Evolutionary conservation across 2,797 vertebrate genomes (phyloP), one percentile per base, ranked within the genome.

Genomic region (Microctenopoma steveboyesi): DNA sequence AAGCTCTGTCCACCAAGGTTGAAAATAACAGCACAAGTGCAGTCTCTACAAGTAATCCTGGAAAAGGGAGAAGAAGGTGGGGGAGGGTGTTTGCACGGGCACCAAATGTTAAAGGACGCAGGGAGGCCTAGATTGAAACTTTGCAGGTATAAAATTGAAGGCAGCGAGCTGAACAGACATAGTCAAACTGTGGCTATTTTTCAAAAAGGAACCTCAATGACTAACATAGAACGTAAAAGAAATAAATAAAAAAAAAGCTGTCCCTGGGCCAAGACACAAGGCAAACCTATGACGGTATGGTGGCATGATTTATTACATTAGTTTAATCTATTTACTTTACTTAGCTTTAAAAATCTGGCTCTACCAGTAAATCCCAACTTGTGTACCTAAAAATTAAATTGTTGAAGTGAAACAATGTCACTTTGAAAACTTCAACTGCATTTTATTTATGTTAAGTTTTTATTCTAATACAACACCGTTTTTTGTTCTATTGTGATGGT

Each of bases 91-190:
- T 45, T 74, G 79, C 60, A 83, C 16, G 69, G 87, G 78, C 88
- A 86, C 75, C 82, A 67, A 89, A 91, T 92, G 90, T 88, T 92
- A 92, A 93, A 93, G 90, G 89, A 94, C 87, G 82, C 82, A 82
- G 78, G 83, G 89, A 90, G 85, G 85, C 84, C 78, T 79, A 94
- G 91, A 94, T 94, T 94, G 92, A 93, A 94, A 94, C 87, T 93
- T 95, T 92, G 91, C 91, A 92, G 93, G 93, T 93, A 94, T 94
- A 94, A 94, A 94, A 94, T 94, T 94, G 93, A 94, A 94, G 88
- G 92, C 92, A 94, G 91, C 91, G 92, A 93, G 84, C 93, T 92
- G 93, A 93, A 91, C 86, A 93, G 86, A 86, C 84, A 79, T 64
- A 79, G 88, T 88, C 74, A 90, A 89, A 90, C 85, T 83, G 78